Evolutionary conservation across 2,797 vertebrate genomes (phyloP), one percentile per base, ranked within the genome.

Genomic region (Mormyrus hasselquistii): DNA sequence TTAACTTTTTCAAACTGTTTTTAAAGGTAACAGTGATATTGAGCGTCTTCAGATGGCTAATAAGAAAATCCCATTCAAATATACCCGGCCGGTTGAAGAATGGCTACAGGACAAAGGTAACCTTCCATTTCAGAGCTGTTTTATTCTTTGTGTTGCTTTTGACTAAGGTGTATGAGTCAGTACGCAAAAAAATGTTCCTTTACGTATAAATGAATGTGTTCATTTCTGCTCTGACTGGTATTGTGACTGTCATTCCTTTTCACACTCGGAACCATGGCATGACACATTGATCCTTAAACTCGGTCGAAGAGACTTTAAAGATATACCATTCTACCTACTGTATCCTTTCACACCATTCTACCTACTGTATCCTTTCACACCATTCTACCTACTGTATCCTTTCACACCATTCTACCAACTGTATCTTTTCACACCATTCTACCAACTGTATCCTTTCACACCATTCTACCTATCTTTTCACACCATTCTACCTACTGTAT

Each of bases 51-150:
- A 98, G 97, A 98, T 98, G 97, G 97, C 98, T 97, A 99, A 97
- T 97, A 98, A 98, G 98, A 99, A 99, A 98, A 98, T 99, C 95
- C 98, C 98, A 95, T 99, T 98, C 97, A 99, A 99, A 98, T 98
- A 98, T 95, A 93, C 96, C 96, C 96, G 98, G 94, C 97, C 97
- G 12, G 97, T 99, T 96, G 98, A 99, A 91, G 98, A 99, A 92
- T 99, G 98, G 97, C 97, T 99, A 89, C 98, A 98, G 94, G 98
- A 99, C 94, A 99, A 99, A 99, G 98, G 98, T 99, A 99, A 98
- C 93, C 95, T 95, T 94, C 88, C 62, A 86, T 9, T 87, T 57
- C 82, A 29, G 65, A 88, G 50, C 93, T 95, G 55, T 87, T 89
- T 16, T 6, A 65, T 95, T 96, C 94, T 92, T 95, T 94, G 95